A percentile compares a stretch with the other conserved stretches of the same genome.
Conservation (phyloP, 1,140 invertebrate species). For the Zaprionus kolodkinae region DNA sequence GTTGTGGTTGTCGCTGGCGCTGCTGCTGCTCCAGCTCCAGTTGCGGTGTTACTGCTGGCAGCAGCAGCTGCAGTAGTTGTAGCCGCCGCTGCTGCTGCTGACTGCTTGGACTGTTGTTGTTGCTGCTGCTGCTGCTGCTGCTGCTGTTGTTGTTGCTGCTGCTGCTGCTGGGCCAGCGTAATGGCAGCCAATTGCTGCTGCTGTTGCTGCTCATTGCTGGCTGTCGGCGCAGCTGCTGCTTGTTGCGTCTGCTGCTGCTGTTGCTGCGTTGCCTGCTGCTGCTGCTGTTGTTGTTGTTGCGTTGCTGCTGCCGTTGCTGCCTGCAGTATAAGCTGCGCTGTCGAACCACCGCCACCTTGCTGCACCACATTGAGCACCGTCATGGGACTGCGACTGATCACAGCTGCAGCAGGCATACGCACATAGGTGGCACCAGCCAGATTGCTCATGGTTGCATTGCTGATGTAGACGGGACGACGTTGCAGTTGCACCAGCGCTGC, state of each 20-base stretch:
- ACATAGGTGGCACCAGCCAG: constrained; percentile 70
- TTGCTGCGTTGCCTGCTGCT: constrained; percentile 22
- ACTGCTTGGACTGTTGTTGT: constrained; percentile 39
- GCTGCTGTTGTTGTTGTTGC: constrained; percentile 31
- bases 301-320: constrained; percentile 49
- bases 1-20: constrained; percentile 41
- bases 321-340: constrained; percentile 75
- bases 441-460: constrained; percentile 69
- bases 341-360: constrained; percentile 56
- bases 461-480: constrained; percentile 79
- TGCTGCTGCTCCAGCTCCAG: constrained; percentile 4
- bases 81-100: constrained; percentile 26
- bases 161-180: constrained; percentile 31
- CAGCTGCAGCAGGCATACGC: constrained; percentile 71
- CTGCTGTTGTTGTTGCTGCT: constrained; percentile 32
- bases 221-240: constrained; percentile 21
- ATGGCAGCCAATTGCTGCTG: constrained; percentile 39
- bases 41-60: constrained; percentile 6
- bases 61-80: constrained; percentile 20
- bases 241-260: constrained; percentile 35
- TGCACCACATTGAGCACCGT: constrained; percentile 81
- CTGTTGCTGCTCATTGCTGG: constrained; percentile 35
- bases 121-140: constrained; percentile 43
- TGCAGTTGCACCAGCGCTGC: constrained; percentile 73
- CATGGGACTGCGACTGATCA: constrained; percentile 81